Evolutionary conservation across 1,140 invertebrate genomes (phyloP), one percentile per base, ranked within the genome.

Genomic region (Lucilia sericata): DNA sequence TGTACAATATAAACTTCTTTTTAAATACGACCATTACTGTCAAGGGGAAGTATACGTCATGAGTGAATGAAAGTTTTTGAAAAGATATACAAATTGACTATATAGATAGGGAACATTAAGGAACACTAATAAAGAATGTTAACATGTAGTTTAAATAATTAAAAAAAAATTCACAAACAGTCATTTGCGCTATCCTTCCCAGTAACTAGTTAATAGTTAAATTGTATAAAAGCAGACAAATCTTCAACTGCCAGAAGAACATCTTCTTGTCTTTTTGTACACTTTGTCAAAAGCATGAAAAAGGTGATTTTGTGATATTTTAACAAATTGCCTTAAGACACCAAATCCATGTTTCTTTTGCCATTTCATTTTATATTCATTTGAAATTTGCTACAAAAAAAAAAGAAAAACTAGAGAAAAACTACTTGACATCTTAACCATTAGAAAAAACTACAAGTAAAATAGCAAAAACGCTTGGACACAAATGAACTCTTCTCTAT

Each of bases 351-450:
- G 65, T 70, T 70, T 70, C 21, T 70, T 70, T 21, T 21, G n/a
- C 65, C 5, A 17, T 49, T 8, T 70, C 7, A 70, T 4, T 70
- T 70, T 60, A 60, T 60, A 60, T 60, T 60, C 55, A 60, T 60
- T 60, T 60, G 55, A 60, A 60, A 60, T n/a, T 19, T 70, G 25
- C 12, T 12, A 19, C n/a, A n/a, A 60, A n/a, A 7, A n/a, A 17
- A 60, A 60, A 2, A 60, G n/a, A n/a, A 60, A 60, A 60, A 60
- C 51, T 42, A 42, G 5, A 42, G 42, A 42, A 60, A 70, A 21
- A 70, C 65, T 70, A 70, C 65, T 70, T 70, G 65, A 70, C 65
- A 70, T 70, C 65, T 70, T n/a, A 70, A 70, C 65, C 21, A 70
- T 70, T 70, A 5, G n/a, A 30, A 30, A 30, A 19, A 70, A 70